Evolutionary conservation across 2,888 invertebrate species (phyloP).

Genomic region (Caenorhabditis angaria): DNA sequence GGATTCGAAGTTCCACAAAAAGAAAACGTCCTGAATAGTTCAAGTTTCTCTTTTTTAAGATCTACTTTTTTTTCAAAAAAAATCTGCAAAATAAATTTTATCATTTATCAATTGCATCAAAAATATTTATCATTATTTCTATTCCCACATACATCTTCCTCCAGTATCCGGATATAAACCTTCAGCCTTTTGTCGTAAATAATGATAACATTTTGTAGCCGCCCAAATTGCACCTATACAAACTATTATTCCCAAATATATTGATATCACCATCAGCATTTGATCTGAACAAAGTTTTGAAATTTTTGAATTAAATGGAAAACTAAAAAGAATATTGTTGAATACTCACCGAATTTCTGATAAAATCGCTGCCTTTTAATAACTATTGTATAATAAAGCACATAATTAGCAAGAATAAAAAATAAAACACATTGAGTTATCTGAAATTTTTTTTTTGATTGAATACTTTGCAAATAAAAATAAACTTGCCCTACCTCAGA

Average conservation of each 20-base stretch:
- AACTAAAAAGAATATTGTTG: not conserved
- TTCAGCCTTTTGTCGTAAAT: constrained; percentile 42
- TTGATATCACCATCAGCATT: constrained; percentile 58
- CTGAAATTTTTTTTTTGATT: constrained; percentile 26
- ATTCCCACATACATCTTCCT: constrained; percentile 53
- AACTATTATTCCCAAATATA: constrained; percentile 55
- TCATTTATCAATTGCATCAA: not conserved
- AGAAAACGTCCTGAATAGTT: too few species aligned
- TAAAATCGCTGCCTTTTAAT: constrained; percentile 44
- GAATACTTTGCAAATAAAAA: not conserved
- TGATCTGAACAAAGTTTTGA: constrained; percentile 45
- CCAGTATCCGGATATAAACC: constrained; percentile 34
- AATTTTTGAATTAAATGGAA: not conserved
- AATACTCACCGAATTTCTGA: constrained; percentile 53
- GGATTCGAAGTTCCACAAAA: too few species aligned
- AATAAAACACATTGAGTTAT: constrained; percentile 56
- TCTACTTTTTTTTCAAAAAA: too few species aligned
- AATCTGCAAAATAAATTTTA: not conserved
- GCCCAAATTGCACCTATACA: constrained; percentile 59
- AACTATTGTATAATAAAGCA: constrained; percentile 51
- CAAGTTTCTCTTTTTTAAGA: too few species aligned
- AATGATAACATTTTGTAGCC: constrained; percentile 59
- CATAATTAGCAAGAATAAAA: constrained; percentile 56
- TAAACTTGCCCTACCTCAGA: constrained; percentile 51
- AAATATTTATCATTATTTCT: constrained; percentile 8